These are phyloP conservation scores for Crocodylus rhombifer DNA, from an alignment of 2,797 vertebrate genomes.

Conservation along the genomic window DNA sequence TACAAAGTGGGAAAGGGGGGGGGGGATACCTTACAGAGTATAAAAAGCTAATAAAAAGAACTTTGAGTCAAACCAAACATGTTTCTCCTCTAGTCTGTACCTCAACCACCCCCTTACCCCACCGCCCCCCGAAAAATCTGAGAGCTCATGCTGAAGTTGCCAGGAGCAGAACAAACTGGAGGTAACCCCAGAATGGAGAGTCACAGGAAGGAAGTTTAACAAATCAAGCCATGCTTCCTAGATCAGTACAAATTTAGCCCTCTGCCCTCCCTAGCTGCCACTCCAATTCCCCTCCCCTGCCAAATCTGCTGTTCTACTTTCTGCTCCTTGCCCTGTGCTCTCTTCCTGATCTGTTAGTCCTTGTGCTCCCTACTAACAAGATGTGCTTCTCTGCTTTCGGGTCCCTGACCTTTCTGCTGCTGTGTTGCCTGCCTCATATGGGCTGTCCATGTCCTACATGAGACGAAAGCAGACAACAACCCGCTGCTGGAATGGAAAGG, in stretches of 20 bases:
- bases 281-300: too few species aligned
- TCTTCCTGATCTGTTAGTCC: too few species aligned
- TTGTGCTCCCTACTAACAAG: too few species aligned
- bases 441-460: too few species aligned
- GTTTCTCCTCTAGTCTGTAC: not conserved
- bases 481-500: not conserved
- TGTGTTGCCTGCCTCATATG: too few species aligned
- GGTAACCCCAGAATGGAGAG: not conserved
- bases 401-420: too few species aligned
- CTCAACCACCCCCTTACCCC: not conserved
- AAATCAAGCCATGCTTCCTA: not conserved
- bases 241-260: not conserved
- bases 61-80: not conserved
- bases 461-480: not conserved
- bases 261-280: too few species aligned
- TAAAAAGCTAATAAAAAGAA: slow-evolving; percentile 3
- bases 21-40: not conserved
- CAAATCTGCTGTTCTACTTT: too few species aligned
- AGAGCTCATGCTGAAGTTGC: not conserved
- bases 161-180: slow-evolving; percentile 7
- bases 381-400: too few species aligned
- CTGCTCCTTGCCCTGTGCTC: too few species aligned
- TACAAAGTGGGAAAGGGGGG: too few species aligned
- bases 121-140: not conserved
- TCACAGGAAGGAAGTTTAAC: slow-evolving; percentile 4